Base-by-base conservation (phyloP, 2,888 invertebrate genomes). In the Pheosia tremula region DNA sequence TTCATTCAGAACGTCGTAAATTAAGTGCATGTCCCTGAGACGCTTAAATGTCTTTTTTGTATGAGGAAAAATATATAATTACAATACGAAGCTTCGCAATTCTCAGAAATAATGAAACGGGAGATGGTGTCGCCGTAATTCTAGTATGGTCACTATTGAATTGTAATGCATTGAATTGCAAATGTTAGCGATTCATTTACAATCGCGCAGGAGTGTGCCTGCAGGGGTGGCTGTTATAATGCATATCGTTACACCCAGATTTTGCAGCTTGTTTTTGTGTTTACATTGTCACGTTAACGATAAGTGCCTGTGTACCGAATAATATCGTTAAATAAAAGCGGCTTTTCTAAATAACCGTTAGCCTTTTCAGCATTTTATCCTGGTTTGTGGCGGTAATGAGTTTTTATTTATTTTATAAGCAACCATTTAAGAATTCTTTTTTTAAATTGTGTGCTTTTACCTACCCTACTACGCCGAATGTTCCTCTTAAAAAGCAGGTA, bases 281-380 rank as follows among this genome's bases (percentile, higher is more conserved):
- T 2, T 37, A 54, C 54, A 11, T 38, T 11, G 56, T 41, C 7
- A 41, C 24, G 13, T 5, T 56, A 41, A 56, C 56, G 56, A 41
- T 41, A 56, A 56, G 41, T 41, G 56, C 24, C 41, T 13, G 56
- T 24, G 13, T 56, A 56, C 53, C 53, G 36, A 56, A 56, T 38
- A 56, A 39, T 55, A 55, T 55, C 55, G 55, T 55, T 39, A n/a
- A 55, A 55, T 9, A 41, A 41, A 41, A 8, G 5, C 56, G 41
- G 13, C 54, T 38, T 37, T n/a, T 41, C 9, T 5, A 9, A 13
- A 41, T 39, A 24, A 41, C 56, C 39, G 41, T 56, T 41, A 56
- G 41, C 9, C 13, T 56, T 56, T 24, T 9, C 13, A n/a, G 41
- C 53, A 9, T 53, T 53, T 38, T 37, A 9, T 37, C 3, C 53